Conservation (phyloP, 2,113 vertebrate species). For the Hystrix cristata region DNA sequence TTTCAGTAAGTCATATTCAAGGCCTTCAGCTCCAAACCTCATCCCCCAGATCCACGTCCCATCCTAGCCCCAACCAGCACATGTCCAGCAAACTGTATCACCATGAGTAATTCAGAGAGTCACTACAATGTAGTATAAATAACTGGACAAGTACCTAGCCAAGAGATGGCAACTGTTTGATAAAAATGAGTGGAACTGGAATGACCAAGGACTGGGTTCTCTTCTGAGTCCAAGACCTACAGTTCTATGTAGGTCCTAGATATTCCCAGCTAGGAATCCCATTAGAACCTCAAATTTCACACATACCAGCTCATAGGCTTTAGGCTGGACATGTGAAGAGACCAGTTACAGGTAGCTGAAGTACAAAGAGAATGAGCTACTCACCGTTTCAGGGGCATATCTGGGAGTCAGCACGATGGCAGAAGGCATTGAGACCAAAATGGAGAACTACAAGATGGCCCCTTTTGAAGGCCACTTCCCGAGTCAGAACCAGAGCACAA, state of each 20-base stretch:
- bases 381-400: not conserved
- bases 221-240: not conserved
- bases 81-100: not conserved
- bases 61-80: not conserved
- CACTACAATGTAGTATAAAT: not conserved
- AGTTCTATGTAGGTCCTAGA: not conserved
- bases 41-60: not conserved
- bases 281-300: not conserved
- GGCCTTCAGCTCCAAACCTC: not conserved
- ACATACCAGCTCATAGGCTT: not conserved
- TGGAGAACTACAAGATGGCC: not conserved
- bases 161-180: not conserved
- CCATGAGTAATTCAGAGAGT: not conserved
- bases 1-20: constrained; percentile 1
- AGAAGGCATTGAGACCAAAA: not conserved
- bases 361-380: not conserved
- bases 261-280: not conserved
- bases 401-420: not conserved
- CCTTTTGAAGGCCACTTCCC: not conserved
- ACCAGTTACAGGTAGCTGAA: not conserved
- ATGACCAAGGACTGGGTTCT: not conserved
- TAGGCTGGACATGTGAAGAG: not conserved
- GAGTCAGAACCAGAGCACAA: not conserved
- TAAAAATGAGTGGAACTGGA: not conserved
- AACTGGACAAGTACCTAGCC: not conserved